Base-by-base conservation (phyloP, 2,797 vertebrate genomes). In the Pipistrellus pipistrellus region DNA sequence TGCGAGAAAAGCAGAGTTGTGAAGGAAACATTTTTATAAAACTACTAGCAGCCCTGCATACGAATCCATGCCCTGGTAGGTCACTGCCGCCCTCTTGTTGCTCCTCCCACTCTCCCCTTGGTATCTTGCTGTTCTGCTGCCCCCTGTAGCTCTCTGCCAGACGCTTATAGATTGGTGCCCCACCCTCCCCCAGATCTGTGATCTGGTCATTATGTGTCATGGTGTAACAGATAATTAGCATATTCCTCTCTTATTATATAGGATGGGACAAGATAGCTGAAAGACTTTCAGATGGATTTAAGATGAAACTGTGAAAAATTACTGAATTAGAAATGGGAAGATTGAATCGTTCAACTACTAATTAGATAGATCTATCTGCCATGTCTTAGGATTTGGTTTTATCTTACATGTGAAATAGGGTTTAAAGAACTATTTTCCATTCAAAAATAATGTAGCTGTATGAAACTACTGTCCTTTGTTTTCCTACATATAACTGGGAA, bases 1-100 rank as follows among this genome's bases (percentile, higher is more conserved):
- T 75, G 27, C 27, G 11, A 62, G 15, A 82, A 73, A 4, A 15
- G 10, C 3, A 90, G 32, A 91, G 0, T 48, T 66, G 9, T 32
- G 3, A 51, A 85, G 46, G n/a, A 48, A 94, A 78, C 10, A 35
- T n/a, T 87, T 90, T 66, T 21, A 51, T 27, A 90, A 38, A 95
- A 92, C 46, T 41, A 23, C 21, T 55, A 9, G 53, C 21, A 55
- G 53, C 53, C 21, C 53, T 23, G 20, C 20, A 3, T 3, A 55
- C 0, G 21, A 55, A 55, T 55, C 53, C 53, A 55, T 23, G 21
- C 1, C 1, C 8, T 20, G 21, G 53, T 23, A 55, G 53, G 53
- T 55, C 21, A 2, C 21, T 55, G 53, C 53, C 1, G 8, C 21
- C 53, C 53, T 23, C 21, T 20, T 23, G 53, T 55, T 23, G 20